Evolutionary conservation across 2,888 invertebrate species (phyloP).

Genomic region (Adelognathus sp.): DNA sequence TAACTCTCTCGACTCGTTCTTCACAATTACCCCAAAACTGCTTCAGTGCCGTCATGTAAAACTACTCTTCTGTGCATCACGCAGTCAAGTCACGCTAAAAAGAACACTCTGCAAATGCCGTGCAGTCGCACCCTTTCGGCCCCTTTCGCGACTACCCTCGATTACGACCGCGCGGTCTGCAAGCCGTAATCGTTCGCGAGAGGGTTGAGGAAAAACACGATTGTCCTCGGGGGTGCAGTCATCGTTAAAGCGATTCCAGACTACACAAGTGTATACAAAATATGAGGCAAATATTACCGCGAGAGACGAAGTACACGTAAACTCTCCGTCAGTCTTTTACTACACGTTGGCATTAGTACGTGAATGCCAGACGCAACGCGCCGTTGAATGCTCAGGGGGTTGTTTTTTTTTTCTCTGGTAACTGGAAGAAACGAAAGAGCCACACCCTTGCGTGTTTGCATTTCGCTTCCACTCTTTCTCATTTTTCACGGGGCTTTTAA

Average conservation of each 20-base stretch:
- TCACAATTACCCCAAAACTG: too few relatives aligned
- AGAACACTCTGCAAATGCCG: not conserved
- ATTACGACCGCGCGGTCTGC: not conserved
- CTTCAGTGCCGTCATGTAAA: too few relatives aligned
- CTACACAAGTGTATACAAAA: conserved; percentile 33
- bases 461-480: not conserved
- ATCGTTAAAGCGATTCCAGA: not conserved
- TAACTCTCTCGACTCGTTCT: too few relatives aligned
- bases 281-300: conserved; percentile 36
- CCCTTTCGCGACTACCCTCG: not conserved
- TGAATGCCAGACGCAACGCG: conserved; percentile 17
- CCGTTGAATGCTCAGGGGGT: conserved; percentile 7
- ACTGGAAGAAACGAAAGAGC: not conserved
- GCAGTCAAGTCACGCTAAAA: not conserved
- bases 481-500: not conserved
- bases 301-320: not conserved
- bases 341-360: conserved; percentile 28
- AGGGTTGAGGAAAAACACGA: conserved; percentile 17
- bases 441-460: not conserved
- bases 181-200: not conserved
- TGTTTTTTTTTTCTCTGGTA: not conserved
- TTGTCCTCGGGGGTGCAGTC: conserved; percentile 27
- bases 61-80: not conserved
- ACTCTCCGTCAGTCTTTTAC: not conserved
- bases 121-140: not conserved